phyloP scores from a whole-genome alignment of 2,797 vertebrate species.

The Remorina albescens region DNA sequence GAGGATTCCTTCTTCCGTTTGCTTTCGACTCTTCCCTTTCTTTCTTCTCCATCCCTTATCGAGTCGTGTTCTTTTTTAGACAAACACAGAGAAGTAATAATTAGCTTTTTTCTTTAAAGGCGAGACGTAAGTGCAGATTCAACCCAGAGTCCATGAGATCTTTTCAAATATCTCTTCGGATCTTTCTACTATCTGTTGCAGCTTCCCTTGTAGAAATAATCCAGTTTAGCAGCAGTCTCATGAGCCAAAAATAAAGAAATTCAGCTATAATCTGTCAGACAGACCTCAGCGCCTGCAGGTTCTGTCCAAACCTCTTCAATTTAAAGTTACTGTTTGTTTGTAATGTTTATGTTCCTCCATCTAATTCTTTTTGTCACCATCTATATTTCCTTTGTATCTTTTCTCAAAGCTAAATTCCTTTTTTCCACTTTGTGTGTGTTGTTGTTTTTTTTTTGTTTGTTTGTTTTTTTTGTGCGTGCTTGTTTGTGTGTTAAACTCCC shows the following conservation, averaged over 20 bases:
- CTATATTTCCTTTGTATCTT: slow-evolving; percentile 7
- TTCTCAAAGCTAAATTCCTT: slow-evolving; percentile 59
- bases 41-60: background rate
- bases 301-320: too few species aligned
- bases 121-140: too few species aligned
- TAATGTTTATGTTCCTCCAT: too few species aligned
- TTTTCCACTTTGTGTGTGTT: too few species aligned
- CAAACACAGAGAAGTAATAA: background rate
- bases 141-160: background rate
- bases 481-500: slow-evolving; percentile 23
- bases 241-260: background rate
- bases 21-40: background rate
- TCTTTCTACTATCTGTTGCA: too few species aligned
- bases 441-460: too few species aligned
- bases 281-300: too few species aligned
- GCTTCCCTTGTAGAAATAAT: background rate
- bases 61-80: too few species aligned
- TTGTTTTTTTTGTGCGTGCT: background rate
- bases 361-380: background rate
- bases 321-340: too few species aligned
- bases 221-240: background rate
- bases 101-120: too few species aligned
- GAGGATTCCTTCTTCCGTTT: background rate
- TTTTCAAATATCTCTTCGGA: too few species aligned
- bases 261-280: too few species aligned